Conservation (phyloP, 2,113 vertebrate species). For the Mesoclemmys tuberculata region DNA sequence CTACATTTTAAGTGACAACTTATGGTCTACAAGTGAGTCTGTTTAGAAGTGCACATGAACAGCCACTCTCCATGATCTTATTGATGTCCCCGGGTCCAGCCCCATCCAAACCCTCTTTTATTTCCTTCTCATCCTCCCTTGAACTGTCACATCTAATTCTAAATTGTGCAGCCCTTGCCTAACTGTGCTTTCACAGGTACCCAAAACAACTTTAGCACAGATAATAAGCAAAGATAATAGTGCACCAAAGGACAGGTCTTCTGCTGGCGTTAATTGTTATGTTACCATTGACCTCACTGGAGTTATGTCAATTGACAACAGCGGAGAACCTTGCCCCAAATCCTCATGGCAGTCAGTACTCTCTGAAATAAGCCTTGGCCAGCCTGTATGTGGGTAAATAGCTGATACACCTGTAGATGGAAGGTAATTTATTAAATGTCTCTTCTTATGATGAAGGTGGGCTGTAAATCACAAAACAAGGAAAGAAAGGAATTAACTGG, state of each 20-base stretch:
- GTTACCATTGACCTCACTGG: not conserved
- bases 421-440: not conserved
- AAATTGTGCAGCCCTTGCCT: not conserved
- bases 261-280: not conserved
- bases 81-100: not conserved
- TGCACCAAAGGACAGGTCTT: not conserved
- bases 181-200: accelerated
- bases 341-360: not conserved
- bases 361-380: not conserved
- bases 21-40: not conserved
- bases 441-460: not conserved
- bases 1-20: not conserved
- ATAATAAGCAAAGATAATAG: not conserved
- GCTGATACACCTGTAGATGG: not conserved
- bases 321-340: not conserved
- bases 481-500: constrained; percentile 36
- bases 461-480: not conserved
- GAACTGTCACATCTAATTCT: not conserved
- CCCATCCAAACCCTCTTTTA: accelerated
- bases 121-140: not conserved
- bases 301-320: not conserved
- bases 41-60: not conserved
- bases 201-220: not conserved
- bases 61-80: accelerated
- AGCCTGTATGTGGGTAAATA: accelerated